A percentile compares a stretch with the other conserved stretches of the same genome.
These are phyloP conservation scores for Parazoanthus atlanticus DNA, from an alignment of 92 coral and sea anemone genomes.

Conservation along the genomic window DNA sequence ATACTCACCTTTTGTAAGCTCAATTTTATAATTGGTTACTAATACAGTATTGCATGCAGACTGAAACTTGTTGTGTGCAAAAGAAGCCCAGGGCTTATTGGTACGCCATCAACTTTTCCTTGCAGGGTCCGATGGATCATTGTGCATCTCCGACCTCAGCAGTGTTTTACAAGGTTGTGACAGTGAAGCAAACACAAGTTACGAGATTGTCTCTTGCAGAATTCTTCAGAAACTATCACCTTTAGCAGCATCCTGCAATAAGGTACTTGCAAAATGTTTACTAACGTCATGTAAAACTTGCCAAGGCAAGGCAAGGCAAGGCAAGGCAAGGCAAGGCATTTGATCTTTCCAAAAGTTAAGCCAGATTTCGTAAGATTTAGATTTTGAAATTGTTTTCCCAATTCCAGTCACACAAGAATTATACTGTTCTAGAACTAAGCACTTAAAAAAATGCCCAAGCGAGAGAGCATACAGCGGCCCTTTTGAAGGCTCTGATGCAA, in stretches of 20 bases:
- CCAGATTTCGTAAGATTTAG: no score
- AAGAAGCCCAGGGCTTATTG: background rate
- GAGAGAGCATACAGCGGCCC: no score
- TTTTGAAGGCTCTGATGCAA: no score
- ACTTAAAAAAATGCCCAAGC: no score
- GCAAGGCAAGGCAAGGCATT: no score
- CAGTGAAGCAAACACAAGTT: background rate
- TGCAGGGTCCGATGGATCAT: slow-evolving; percentile 86
- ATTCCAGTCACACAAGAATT: no score
- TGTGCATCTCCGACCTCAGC: slow-evolving; percentile 71
- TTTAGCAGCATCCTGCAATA: background rate
- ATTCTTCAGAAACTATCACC: slow-evolving; percentile 48
- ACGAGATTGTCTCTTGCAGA: slow-evolving; percentile 46
- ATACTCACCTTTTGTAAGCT: slow-evolving; percentile 12
- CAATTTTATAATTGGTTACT: background rate
- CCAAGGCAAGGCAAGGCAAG: no score
- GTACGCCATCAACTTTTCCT: slow-evolving; percentile 7
- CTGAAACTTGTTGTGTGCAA: background rate
- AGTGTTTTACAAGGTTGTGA: slow-evolving; percentile 5
- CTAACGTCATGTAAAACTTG: no score
- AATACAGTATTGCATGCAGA: background rate
- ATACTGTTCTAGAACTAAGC: no score
- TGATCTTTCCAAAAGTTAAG: no score
- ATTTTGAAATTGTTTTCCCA: no score
- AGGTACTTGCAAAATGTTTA: background rate